Base-by-base conservation (phyloP, 2,888 invertebrate genomes). In the Cerceris ruficornis region DNA sequence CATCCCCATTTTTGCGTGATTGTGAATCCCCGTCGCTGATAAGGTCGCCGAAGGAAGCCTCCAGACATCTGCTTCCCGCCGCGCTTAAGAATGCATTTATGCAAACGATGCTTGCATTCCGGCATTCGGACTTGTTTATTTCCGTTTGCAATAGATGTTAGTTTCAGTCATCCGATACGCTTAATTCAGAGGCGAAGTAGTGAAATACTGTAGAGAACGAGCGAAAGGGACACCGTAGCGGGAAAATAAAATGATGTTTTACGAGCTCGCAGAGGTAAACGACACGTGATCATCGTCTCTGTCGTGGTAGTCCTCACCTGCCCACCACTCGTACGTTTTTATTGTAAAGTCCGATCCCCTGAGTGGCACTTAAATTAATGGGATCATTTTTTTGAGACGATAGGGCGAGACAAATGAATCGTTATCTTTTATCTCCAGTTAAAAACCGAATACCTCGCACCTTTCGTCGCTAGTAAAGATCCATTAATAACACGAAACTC, bases 381-480 rank as follows among this genome's bases (percentile, higher is more conserved):
- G 59, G 68, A 55, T 73, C 75, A 70, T 78, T 80, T 65, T 17
- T 14, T 62, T 42, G 13, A 59, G 46, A 49, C n/a, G 43, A 60
- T 52, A 28, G 57, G 49, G 62, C 66, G 39, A 50, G 57, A 15
- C 41, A 49, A 43, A 61, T 28, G 57, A n/a, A 62, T 52, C 61
- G 71, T 68, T 84, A 85, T 86, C 87, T 79, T 15, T 43, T 59
- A 88, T 87, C 87, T 83, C 59, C 60, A 59, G 64, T 67, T 59
- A 73, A 77, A 28, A 78, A 83, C 82, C 80, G 85, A 81, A 85
- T 83, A 80, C 75, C 72, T 86, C 82, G 84, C 87, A 87, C 87
- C 87, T 88, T 87, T 86, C 81, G 75, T 65, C 11, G 50, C 13
- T 4, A 7, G 11, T 55, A 55, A 55, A 55, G 17, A 11, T 55